Base-by-base conservation (phyloP, 2,797 vertebrate genomes). In the Anabacerthia variegaticeps region DNA sequence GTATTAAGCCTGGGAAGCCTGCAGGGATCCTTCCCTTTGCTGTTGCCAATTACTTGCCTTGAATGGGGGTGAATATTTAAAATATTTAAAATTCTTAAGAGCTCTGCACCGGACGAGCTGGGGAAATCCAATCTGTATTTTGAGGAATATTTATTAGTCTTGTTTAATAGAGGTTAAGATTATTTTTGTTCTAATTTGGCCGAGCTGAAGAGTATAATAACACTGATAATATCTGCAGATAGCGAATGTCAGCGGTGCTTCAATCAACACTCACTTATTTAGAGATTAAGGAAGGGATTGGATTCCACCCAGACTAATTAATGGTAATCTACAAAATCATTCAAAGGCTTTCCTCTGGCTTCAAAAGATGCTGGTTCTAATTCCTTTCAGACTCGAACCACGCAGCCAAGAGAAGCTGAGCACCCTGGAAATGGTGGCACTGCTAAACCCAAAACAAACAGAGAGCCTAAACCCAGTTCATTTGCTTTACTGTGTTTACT, bases 141-240 rank as follows among this genome's bases (percentile, higher is more conserved):
- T 80, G 39, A 89, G 41, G 32, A 71, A 71, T 93, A 88, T 80
- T 92, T 95, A 85, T 85, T 88, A 78, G 39, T 51, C 62, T 66
- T 90, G 43, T 75, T 93, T 93, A 90, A 84, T 51, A 37, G 71
- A 73, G 32, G 71, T 58, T 76, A 69, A 62, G n/a, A 41, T 73
- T 94, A 72, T 66, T 86, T 90, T 72, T 96, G 36, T 75, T 88
- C 51, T 69, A 55, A 66, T 95, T 95, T 92, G 48, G 39, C 32
- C 51, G 66, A 86, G 28, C 10, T 51, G 44, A 65, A 68, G 14
- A 18, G 23, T 43, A 26, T 58, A 78, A 62, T 65, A 79, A 34
- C 34, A 37, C 43, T 61, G 43, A 78, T 68, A 75, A 81, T 77
- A 76, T 43, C 55, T 84, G 54, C 12, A 51, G 43, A 41, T 30